Base-by-base conservation (phyloP, 30 jellyfish, hydroid and myxozoan species). In the Sanderia malayensis region DNA sequence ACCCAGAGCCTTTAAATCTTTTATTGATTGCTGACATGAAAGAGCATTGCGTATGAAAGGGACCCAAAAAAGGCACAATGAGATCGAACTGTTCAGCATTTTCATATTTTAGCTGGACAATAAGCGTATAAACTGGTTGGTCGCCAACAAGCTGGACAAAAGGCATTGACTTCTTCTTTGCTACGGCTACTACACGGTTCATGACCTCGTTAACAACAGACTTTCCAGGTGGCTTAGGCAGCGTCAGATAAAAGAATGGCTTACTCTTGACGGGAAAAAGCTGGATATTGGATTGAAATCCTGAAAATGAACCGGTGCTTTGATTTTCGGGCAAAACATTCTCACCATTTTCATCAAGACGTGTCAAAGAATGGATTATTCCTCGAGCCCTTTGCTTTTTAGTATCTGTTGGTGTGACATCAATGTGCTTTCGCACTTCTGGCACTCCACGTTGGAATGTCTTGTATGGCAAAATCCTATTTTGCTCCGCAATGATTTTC, bases 1-100 rank as follows among this genome's bases (percentile, higher is more conserved):
- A 72, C 25, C 77, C 85, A 53, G 85, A 72, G 53, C 77, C 85
- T 31, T 82, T 53, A 72, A 72, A 52, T 82, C 62, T 53, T 26
- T 72, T 72, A 37, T 58, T 72, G 62, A 49, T 72, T 53, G 85
- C 74, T 23, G 74, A 53, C 26, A 58, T 72, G 67, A 72, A 57
- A 9, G 61, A 72, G 23, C 74, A 72, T 13, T 57, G 80, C 29
- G 85, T 57, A 63, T 72, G 77, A 63, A 57, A 72, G 30, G 83
- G 74, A 49, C 76, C 83, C 49, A 70, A 33, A 25, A 66, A 23
- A 11, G 81, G 81, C 20, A 69, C 21, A 7, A 69, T 31, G 37
- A 34, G 10, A 4, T 69, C 81, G 44, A 69, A 72, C 63, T 31
- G 34, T 1, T 26, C 76, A 53, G 63, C 31, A 45, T 72, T 72